Evolutionary conservation across 2,888 invertebrate species (phyloP), one percentile per base, ranked within the genome.

Genomic region (Pyralis farinalis): DNA sequence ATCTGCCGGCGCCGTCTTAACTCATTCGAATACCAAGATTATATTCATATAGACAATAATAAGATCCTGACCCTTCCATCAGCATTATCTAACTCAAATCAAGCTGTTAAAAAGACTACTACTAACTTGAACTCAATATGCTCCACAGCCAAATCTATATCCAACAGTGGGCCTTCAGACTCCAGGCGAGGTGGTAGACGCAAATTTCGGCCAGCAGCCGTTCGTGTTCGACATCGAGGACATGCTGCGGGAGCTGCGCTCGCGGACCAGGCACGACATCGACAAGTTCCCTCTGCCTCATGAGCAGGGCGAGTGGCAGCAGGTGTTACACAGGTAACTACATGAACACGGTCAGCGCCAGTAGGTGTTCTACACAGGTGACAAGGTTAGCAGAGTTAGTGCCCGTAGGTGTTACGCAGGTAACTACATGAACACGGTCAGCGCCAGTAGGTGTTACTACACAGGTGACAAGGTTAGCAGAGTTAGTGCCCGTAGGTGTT

Each of bases 81-180:
- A n/a, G n/a, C n/a, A n/a, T n/a, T n/a, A n/a, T n/a, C n/a, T n/a
- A n/a, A n/a, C n/a, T n/a, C n/a, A n/a, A n/a, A n/a, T n/a, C n/a
- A n/a, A n/a, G n/a, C n/a, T n/a, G n/a, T n/a, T n/a, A n/a, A n/a
- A n/a, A n/a, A n/a, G n/a, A n/a, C n/a, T n/a, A n/a, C n/a, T n/a
- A n/a, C n/a, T n/a, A n/a, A n/a, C n/a, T n/a, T n/a, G n/a, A n/a
- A n/a, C n/a, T n/a, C n/a, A 6, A 21, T 22, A 8, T 30, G n/a
- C 9, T 25, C 38, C 51, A 0, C 89, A 98, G 97, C 93, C 96
- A 45, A 97, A 98, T 90, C 90, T 99, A 45, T 99, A 98, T 89
- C 99, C 99, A 12, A 99, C 98, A 9, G 98, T 99, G 49, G 99
- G 99, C 0, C 92, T 99, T 44, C 99, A 99, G 90, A 99, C 98